Evolutionary conservation across 2,888 invertebrate genomes (phyloP), one percentile per base, ranked within the genome.

Genomic region (Trichacis sp.): DNA sequence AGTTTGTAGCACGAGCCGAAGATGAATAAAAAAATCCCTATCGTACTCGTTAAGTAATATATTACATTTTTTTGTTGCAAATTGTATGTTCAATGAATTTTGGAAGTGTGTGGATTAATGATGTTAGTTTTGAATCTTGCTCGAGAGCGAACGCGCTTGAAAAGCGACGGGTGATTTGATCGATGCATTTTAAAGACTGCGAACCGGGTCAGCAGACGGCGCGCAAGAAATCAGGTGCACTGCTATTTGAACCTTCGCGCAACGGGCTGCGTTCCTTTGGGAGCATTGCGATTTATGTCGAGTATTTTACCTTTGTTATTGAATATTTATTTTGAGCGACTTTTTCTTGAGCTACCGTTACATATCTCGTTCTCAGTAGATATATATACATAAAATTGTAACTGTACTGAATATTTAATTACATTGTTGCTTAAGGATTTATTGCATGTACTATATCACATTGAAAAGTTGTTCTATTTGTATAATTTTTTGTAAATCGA

Each of bases 151-250:
- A 36, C 36, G 36, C 11, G 11, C 12, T n/a, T 3, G 18, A 50
- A 53, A 33, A 51, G 46, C 43, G 52, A 42, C 43, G 49, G 45
- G 52, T 47, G 49, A 50, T 61, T 12, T 48, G 59, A 57, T 55
- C 48, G 43, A 52, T 58, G n/a, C n/a, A n/a, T n/a, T n/a, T 40
- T 20, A 52, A 50, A 42, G 56, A 65, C 50, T 46, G 57, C 43
- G 43, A 65, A 61, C 60, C 57, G 50, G 60, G 56, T 64, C 64
- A 60, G 46, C 64, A 65, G 60, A 65, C 64, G 56, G 57, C 54
- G 47, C 54, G 38, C 65, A 65, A 65, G 65, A 65, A 65, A 65
- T 43, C 47, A 43, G 52, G 47, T 61, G 65, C 60, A 65, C 65
- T 55, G 59, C 64, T 24, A 24, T 24, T 24, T 8, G 24, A 24